Evolutionary conservation across 2,888 invertebrate species (phyloP).

Genomic region (Melikaiella ostensackeni): DNA sequence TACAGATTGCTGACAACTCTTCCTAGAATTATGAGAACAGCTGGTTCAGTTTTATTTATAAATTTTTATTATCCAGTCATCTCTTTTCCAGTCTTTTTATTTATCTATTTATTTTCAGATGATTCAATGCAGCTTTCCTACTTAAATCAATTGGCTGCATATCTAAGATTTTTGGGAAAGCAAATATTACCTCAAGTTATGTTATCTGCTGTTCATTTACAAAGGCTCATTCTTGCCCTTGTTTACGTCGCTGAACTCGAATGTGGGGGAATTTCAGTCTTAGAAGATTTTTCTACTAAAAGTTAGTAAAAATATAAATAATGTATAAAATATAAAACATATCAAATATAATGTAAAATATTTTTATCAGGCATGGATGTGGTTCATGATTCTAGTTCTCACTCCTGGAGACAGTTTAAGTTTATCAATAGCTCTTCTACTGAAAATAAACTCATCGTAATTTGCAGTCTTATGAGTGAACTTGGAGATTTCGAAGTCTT

Average conservation of each 20-base stretch:
- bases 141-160: slow-evolving; percentile 84
- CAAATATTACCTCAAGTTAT: slow-evolving; percentile 81
- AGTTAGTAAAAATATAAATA: slow-evolving; percentile 44
- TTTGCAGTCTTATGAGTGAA: slow-evolving; percentile 80
- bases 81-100: not conserved
- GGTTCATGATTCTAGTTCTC: slow-evolving; percentile 68
- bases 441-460: slow-evolving; percentile 78
- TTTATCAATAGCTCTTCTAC: slow-evolving; percentile 79
- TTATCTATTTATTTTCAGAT: slow-evolving; percentile 74
- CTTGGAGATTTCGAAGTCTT: slow-evolving; percentile 80
- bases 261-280: slow-evolving; percentile 77
- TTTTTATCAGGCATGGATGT: slow-evolving; percentile 72
- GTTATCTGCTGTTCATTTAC: slow-evolving; percentile 79
- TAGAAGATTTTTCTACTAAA: slow-evolving; percentile 78
- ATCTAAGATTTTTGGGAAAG: slow-evolving; percentile 81
- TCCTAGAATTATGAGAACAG: slow-evolving; percentile 82
- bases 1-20: slow-evolving; percentile 80
- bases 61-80: slow-evolving; percentile 24
- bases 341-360: not conserved
- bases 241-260: slow-evolving; percentile 80
- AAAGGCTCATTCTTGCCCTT: slow-evolving; percentile 80
- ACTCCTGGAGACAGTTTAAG: slow-evolving; percentile 83
- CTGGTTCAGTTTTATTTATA: slow-evolving; percentile 60
- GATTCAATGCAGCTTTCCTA: slow-evolving; percentile 81
- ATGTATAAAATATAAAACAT: not conserved